Conservation (phyloP, 2,113 vertebrate genomes). For the Herpetotheres cachinnans region DNA sequence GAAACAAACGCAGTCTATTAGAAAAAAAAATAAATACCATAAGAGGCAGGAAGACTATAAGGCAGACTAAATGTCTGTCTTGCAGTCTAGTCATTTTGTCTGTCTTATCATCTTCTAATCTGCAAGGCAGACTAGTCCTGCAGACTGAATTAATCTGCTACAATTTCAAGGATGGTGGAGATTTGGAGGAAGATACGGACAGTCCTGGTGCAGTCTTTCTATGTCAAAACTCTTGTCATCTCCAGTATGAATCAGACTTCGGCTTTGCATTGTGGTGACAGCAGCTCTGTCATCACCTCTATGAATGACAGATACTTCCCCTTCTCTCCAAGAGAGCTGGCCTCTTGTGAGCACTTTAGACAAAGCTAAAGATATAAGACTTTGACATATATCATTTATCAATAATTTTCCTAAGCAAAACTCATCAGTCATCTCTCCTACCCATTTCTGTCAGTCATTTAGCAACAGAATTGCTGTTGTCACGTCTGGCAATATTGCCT, state of each 20-base stretch:
- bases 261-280: background rate
- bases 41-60: background rate
- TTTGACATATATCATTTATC: background rate
- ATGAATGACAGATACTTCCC: background rate
- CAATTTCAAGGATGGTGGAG: background rate
- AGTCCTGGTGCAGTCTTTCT: background rate
- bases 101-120: background rate
- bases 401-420: background rate
- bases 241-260: background rate
- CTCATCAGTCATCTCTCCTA: background rate
- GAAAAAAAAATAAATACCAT: background rate
- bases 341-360: background rate
- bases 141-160: background rate
- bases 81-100: background rate
- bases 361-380: background rate
- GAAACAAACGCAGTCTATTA: background rate
- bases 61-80: background rate
- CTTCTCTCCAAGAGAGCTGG: background rate
- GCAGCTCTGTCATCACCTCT: background rate
- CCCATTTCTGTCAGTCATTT: background rate
- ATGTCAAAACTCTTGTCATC: fast-evolving
- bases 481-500: background rate
- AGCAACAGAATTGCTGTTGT: background rate
- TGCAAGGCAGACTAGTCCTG: background rate
- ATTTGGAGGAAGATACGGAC: background rate